phyloP scores from a whole-genome alignment of 2,888 invertebrate species.

The Cloeon dipterum region DNA sequence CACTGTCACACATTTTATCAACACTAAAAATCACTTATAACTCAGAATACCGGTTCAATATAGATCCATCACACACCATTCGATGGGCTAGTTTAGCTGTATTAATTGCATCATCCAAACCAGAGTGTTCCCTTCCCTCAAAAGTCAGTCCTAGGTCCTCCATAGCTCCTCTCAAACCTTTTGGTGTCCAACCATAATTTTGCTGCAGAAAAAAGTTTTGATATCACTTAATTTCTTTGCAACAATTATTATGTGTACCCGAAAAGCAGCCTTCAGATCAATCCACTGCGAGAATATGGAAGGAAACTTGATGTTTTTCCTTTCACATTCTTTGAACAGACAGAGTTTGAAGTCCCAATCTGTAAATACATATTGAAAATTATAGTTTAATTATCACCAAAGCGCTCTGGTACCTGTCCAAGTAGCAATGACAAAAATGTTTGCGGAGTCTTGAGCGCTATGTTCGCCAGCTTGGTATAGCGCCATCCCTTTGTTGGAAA shows the following conservation, averaged over 20 bases:
- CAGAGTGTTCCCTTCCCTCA: conserved; percentile 33
- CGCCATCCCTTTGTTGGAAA: conserved; percentile 20
- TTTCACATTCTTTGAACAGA: conserved; percentile 28
- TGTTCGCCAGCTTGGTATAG: conserved; percentile 11
- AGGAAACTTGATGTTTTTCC: conserved; percentile 29
- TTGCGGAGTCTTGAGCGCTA: too few relatives aligned
- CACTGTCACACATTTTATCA: too few relatives aligned
- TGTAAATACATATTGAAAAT: conserved; percentile 10
- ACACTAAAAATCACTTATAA: too few relatives aligned
- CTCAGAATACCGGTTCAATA: too few relatives aligned
- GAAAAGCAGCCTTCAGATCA: conserved; percentile 28
- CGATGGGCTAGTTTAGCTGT: conserved; percentile 29
- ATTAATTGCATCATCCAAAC: conserved; percentile 34
- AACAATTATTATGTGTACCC: conserved; percentile 11
- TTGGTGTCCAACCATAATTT: conserved; percentile 28
- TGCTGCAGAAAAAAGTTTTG: conserved; percentile 18
- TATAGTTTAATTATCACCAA: conserved; percentile 9
- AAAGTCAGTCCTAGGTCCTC: conserved; percentile 29
- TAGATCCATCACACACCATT: conserved; percentile 30
- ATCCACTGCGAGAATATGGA: conserved; percentile 31
- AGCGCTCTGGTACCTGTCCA: conserved; percentile 19
- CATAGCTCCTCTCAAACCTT: conserved; percentile 28
- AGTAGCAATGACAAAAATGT: too few relatives aligned
- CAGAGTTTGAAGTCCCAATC: conserved; percentile 38
- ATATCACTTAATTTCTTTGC: too few relatives aligned